Evolutionary conservation across 2,888 invertebrate genomes (phyloP).

Genomic region (Drosophila picticornis): DNA sequence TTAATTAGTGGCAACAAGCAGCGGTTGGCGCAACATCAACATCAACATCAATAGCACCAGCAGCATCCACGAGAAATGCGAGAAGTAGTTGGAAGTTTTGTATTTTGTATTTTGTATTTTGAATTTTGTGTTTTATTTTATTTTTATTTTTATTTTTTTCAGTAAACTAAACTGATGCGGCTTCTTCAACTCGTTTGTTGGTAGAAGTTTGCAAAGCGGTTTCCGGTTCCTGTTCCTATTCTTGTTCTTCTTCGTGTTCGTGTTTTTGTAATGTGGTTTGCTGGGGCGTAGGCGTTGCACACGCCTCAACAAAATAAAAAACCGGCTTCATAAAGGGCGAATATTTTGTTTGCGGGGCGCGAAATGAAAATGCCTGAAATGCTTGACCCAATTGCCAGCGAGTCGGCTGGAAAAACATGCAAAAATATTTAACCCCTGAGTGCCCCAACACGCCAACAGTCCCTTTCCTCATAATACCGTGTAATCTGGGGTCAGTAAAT

Average conservation of each 20-base stretch:
- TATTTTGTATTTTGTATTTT: conserved; percentile 36
- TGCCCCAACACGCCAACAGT: not conserved
- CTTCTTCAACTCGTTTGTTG: conserved; percentile 16
- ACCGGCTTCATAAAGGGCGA: conserved; percentile 9
- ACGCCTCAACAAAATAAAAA: not conserved
- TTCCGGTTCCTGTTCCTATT: conserved; percentile 45
- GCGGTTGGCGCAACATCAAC: conserved; percentile 20
- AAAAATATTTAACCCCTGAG: conserved; percentile 54
- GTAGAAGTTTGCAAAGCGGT: conserved; percentile 48
- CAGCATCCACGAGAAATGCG: not conserved
- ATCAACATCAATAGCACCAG: not conserved
- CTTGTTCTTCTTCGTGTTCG: conserved; percentile 9
- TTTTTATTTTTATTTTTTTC: conserved; percentile 35
- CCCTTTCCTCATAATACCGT: conserved; percentile 25
- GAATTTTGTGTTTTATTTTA: not conserved
- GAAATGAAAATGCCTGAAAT: conserved; percentile 69
- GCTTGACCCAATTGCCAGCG: conserved; percentile 76
- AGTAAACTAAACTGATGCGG: conserved; percentile 73
- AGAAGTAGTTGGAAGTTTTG: conserved; percentile 55
- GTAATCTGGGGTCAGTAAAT: conserved; percentile 69
- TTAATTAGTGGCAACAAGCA: conserved; percentile 72
- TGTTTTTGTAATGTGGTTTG: conserved; percentile 5
- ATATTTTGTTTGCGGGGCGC: conserved; percentile 59
- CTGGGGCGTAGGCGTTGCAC: not conserved
- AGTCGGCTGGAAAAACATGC: conserved; percentile 62